Evolutionary conservation across 2,797 vertebrate species (phyloP), one percentile per base, ranked within the genome.

Genomic region (Helostoma temminkii): DNA sequence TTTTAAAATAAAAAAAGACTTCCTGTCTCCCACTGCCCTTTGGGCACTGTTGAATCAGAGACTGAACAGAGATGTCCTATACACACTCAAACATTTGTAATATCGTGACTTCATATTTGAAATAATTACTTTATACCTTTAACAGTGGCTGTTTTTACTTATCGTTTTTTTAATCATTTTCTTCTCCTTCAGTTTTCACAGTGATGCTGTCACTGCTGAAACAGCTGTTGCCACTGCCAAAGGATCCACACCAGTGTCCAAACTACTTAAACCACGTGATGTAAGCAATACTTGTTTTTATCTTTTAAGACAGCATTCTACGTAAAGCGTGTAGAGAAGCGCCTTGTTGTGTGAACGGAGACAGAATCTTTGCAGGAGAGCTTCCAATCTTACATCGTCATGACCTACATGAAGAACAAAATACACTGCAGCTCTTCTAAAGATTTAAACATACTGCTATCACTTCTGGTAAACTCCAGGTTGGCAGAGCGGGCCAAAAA

Each of bases 401-500:
- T 66, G 66, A 64, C 21, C 54, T 11, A 53, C 52, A 43, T 15
- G 28, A 68, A 52, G 63, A 61, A 26, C 21, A 46, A 11, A 37
- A 67, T 74, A 22, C 39, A 48, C 62, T 58, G 37, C 47, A 59
- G 69, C 47, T 76, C 59, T 30, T 52, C 28, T 10, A 0, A 49
- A 55, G 70, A 41, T 91, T 93, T 92, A 91, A 93, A 91, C 92
- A 83, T 92, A 89, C 87, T 95, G 91, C 95, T 95, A 89, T 91
- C 77, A 83, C 91, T 87, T 91, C 36, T 85, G 88, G 80, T 89
- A 61, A 92, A 94, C 95, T 96, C 95, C 95, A 98, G 97, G 97
- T 98, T 89, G 93, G 94, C 94, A 95, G 96, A 93, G 84, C 72
- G 32, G 94, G 91, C 85, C 95, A 96, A 95, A 98, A 96, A 98